phyloP scores from a whole-genome alignment of 2,113 vertebrate genomes.

The Eretmochelys imbricata region DNA sequence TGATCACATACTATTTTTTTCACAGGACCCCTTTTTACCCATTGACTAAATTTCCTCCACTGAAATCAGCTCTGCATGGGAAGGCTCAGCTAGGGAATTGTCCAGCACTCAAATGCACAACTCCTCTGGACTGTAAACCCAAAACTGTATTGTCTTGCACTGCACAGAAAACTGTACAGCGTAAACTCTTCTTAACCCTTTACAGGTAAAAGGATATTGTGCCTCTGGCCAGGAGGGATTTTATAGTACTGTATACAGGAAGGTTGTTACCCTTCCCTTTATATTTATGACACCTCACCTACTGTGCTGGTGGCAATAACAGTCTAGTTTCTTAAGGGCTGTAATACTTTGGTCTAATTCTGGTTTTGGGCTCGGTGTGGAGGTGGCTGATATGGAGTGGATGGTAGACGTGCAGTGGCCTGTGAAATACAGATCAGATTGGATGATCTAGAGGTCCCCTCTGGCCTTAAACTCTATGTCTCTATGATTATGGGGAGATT shows the following conservation, averaged over 20 bases:
- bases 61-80: too few relatives aligned
- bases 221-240: too few relatives aligned
- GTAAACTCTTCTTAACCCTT: too few relatives aligned
- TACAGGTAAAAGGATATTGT: too few relatives aligned
- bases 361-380: neutral
- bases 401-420: neutral
- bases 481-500: neutral
- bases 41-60: neutral
- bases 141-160: too few relatives aligned
- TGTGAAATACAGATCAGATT: neutral
- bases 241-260: too few relatives aligned
- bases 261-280: too few relatives aligned
- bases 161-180: too few relatives aligned
- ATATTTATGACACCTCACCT: neutral
- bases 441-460: neutral
- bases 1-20: neutral
- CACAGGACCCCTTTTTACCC: neutral
- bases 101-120: too few relatives aligned
- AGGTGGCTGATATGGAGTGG: neutral
- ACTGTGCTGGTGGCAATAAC: neutral
- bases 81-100: too few relatives aligned
- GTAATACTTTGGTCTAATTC: neutral
- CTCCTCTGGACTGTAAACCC: too few relatives aligned
- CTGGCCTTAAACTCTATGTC: neutral
- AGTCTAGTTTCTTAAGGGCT: neutral